Conservation (phyloP, 1,140 invertebrate genomes). For the Platyura marginata region DNA sequence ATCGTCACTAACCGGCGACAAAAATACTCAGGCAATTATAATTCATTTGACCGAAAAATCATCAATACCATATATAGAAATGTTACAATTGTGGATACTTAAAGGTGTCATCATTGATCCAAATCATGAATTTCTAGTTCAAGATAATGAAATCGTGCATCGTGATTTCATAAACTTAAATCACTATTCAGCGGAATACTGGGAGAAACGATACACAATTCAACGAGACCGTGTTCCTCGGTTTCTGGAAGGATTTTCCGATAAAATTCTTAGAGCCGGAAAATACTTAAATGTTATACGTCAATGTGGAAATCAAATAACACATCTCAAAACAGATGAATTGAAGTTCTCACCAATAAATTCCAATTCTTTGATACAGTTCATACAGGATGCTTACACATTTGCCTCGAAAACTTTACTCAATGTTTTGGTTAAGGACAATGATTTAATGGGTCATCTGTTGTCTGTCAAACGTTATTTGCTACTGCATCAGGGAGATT, state of each 20-base stretch:
- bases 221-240: conserved; percentile 65
- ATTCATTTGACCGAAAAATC: conserved; percentile 58
- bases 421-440: conserved; percentile 76
- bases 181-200: conserved; percentile 78
- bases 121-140: conserved; percentile 70
- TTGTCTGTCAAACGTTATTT: conserved; percentile 91
- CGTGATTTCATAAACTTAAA: conserved; percentile 31
- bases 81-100: conserved; percentile 87
- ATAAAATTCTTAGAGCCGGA: conserved; percentile 83
- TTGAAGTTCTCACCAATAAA: conserved; percentile 58
- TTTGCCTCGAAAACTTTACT: conserved; percentile 80
- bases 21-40: conserved; percentile 57
- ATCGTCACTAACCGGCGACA: conserved; percentile 54
- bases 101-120: conserved; percentile 86
- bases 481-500: conserved; percentile 77
- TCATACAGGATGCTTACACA: conserved; percentile 77
- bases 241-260: conserved; percentile 68
- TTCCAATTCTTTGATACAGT: conserved; percentile 53
- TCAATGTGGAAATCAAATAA: conserved; percentile 76
- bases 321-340: conserved; percentile 55
- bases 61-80: conserved; percentile 78
- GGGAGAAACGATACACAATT: conserved; percentile 84
- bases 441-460: conserved; percentile 76
- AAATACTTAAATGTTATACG: conserved; percentile 96
- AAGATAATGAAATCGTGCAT: conserved; percentile 64